Evolutionary conservation across 2,888 invertebrate species (phyloP).

Genomic region (Leistus spinibarbis): DNA sequence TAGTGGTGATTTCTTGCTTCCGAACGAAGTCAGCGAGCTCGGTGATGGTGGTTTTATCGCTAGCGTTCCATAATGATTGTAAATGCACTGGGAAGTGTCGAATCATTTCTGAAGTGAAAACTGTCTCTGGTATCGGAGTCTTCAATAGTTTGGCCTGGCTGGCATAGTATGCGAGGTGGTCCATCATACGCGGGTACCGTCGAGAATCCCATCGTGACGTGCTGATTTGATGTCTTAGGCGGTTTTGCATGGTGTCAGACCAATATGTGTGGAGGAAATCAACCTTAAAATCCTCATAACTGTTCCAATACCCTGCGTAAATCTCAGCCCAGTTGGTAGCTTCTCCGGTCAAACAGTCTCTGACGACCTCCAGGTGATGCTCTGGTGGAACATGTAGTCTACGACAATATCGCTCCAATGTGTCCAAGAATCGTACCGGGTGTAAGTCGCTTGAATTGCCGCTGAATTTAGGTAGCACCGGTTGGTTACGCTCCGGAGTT

Average conservation of each 20-base stretch:
- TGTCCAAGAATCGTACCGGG: background rate
- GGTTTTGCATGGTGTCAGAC: background rate
- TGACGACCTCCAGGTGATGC: background rate
- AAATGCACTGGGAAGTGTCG: constrained; percentile 17
- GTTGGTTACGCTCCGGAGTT: too few species aligned
- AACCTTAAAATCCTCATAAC: background rate
- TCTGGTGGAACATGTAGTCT: background rate
- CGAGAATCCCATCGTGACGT: background rate
- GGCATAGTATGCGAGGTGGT: background rate
- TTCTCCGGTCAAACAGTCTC: background rate
- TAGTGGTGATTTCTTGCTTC: constrained; percentile 4
- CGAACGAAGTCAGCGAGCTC: constrained; percentile 15
- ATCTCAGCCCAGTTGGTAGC: background rate
- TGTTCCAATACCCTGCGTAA: background rate
- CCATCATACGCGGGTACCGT: background rate
- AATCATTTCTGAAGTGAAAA: constrained; percentile 11
- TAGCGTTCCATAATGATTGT: constrained; percentile 15
- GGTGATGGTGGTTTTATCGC: background rate
- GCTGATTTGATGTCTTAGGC: background rate
- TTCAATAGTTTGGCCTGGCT: background rate
- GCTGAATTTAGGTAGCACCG: constrained; percentile 1
- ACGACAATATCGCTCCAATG: too few species aligned
- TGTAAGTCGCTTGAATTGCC: constrained; percentile 4
- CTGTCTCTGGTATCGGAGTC: constrained; percentile 6
- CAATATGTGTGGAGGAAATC: background rate